phyloP scores from a whole-genome alignment of 2,113 vertebrate genomes.

The Callochromis pleurospilus region DNA sequence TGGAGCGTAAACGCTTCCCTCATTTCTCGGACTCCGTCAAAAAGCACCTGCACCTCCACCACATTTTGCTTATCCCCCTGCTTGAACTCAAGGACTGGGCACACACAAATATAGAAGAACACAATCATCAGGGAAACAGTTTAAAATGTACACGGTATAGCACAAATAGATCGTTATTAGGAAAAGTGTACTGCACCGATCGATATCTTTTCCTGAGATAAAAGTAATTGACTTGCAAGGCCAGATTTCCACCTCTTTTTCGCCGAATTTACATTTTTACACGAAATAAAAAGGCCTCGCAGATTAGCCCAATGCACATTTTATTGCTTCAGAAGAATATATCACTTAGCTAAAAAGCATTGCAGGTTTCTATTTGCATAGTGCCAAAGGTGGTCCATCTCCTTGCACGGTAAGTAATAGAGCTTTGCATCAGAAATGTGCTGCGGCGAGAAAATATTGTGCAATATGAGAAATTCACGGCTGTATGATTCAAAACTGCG shows the following conservation, averaged over 20 bases:
- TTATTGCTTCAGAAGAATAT: slow-evolving; percentile 9
- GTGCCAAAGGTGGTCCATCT: slow-evolving; percentile 19
- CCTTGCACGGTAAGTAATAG: not conserved
- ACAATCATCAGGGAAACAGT: not conserved
- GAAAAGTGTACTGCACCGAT: not conserved
- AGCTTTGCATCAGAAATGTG: slow-evolving; percentile 31
- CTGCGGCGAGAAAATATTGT: slow-evolving; percentile 2
- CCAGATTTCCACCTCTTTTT: not conserved
- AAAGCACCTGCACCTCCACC: slow-evolving; percentile 86
- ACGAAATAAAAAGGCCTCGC: not conserved
- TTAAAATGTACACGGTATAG: not conserved
- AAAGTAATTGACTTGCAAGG: not conserved
- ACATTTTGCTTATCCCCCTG: slow-evolving; percentile 81
- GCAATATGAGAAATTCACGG: slow-evolving; percentile 28
- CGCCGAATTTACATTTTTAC: not conserved
- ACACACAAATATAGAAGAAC: slow-evolving; percentile 39
- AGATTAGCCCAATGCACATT: not conserved
- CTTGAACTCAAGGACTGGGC: slow-evolving; percentile 86
- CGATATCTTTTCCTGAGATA: not conserved
- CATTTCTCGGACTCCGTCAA: slow-evolving; percentile 86
- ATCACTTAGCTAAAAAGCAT: slow-evolving; percentile 11
- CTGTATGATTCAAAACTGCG: slow-evolving; percentile 22
- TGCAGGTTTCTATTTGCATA: slow-evolving; percentile 24
- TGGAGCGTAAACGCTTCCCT: slow-evolving; percentile 93
- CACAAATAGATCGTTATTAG: not conserved